Evolutionary conservation across 2,797 vertebrate genomes (phyloP).

Genomic region (Tadarida brasiliensis): DNA sequence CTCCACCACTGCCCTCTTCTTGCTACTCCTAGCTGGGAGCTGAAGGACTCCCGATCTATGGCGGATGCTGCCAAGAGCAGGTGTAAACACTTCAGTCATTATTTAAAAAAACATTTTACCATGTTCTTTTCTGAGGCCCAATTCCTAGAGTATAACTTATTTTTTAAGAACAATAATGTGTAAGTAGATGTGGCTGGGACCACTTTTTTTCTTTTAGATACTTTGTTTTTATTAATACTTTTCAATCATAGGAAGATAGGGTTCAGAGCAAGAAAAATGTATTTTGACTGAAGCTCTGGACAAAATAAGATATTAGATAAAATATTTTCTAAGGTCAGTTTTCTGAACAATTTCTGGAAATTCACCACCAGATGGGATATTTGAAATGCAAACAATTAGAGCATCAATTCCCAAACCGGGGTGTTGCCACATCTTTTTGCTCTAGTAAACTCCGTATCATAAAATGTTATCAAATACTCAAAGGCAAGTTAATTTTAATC

Average conservation of each 20-base stretch:
- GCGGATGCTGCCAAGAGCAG: neutral
- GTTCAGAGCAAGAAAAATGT: constrained; percentile 24
- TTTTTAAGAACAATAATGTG: constrained; percentile 10
- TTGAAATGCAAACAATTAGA: constrained; percentile 73
- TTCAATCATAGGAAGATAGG: constrained; percentile 13
- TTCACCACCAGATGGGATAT: constrained; percentile 56
- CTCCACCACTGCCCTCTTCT: neutral
- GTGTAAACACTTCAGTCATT: neutral
- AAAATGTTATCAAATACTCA: constrained; percentile 14
- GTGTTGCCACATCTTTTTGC: constrained; percentile 28
- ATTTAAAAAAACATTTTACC: neutral
- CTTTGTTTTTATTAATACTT: constrained; percentile 49
- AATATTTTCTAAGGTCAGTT: constrained; percentile 55
- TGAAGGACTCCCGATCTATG: neutral
- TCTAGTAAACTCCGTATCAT: constrained; percentile 6
- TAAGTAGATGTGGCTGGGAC: neutral
- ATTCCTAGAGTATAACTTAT: neutral
- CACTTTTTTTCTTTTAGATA: neutral
- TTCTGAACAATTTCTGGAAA: constrained; percentile 61
- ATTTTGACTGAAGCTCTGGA: constrained; percentile 56
- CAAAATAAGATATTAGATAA: constrained; percentile 62
- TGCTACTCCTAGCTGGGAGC: neutral
- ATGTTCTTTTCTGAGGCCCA: neutral
- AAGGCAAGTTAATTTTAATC: constrained; percentile 39
- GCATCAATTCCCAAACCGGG: constrained; percentile 17